phyloP scores from a whole-genome alignment of 1,140 invertebrate species.

The Neodiprion virginianus region DNA sequence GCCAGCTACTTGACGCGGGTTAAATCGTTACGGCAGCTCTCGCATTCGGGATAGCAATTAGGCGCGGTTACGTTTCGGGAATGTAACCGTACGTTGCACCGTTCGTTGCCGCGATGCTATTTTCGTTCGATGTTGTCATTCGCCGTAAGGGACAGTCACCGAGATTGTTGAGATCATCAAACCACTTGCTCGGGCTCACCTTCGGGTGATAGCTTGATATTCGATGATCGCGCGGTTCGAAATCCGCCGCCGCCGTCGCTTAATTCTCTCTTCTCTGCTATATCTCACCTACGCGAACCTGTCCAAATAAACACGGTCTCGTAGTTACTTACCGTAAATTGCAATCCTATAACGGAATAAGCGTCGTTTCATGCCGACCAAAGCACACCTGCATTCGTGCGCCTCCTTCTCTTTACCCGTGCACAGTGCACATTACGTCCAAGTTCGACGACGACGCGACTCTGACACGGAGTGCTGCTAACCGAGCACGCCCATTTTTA shows the following conservation, averaged over 20 bases:
- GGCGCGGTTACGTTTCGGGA: too few relatives aligned
- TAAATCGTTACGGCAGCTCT: too few relatives aligned
- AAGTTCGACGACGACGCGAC: too few relatives aligned
- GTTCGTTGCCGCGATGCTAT: conserved; percentile 3
- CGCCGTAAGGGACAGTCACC: conserved; percentile 29
- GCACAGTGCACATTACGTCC: conserved; percentile 13
- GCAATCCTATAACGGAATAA: not conserved
- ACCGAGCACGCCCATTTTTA: conserved; percentile 26
- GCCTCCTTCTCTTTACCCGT: not conserved
- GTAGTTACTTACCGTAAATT: not conserved
- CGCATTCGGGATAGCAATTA: too few relatives aligned
- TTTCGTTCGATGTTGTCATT: conserved; percentile 39
- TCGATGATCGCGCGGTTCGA: conserved; percentile 9
- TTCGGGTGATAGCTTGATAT: not conserved
- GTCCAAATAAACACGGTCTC: not conserved
- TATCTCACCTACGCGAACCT: conserved; percentile 1
- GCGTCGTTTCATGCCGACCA: not conserved
- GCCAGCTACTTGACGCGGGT: too few relatives aligned
- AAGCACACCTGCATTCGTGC: conserved; percentile 1
- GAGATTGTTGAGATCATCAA: conserved; percentile 43
- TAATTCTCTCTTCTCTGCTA: not conserved
- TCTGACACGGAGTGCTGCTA: conserved; percentile 19
- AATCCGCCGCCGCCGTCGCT: not conserved
- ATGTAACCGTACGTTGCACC: not conserved
- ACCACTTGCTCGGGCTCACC: conserved; percentile 25